Evolutionary conservation across 1,140 invertebrate species (phyloP), one percentile per base, ranked within the genome.

Genomic region (Trichogramma pretiosum): DNA sequence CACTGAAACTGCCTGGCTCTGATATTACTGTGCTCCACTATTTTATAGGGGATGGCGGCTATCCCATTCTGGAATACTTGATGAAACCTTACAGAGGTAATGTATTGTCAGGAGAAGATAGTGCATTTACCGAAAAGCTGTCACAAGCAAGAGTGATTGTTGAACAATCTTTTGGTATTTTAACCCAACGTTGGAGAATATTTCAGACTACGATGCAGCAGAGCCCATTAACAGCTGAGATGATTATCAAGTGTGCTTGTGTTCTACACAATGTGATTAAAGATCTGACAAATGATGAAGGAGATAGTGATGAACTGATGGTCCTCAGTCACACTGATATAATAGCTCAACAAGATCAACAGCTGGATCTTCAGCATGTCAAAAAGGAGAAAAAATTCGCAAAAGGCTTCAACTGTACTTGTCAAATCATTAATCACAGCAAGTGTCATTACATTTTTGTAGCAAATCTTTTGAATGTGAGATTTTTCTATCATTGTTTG

Each of bases 121-220:
- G 59, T 36, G 52, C 63, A 36, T 73, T 64, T 52, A 70, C 74
- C 45, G 71, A 67, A 52, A 52, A 67, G 43, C 48, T 68, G 26
- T 65, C 61, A 23, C 53, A 64, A 49, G 63, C 62, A 34, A 49
- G 67, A 46, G 55, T 60, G 48, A 60, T 56, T 19, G 56, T 68
- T 10, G 66, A 73, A 53, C 67, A 67, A 55, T 58, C 59, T 22
- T 72, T 72, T 60, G 64, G 67, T 13, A 66, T 71, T 50, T 24
- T 73, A 39, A 52, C 62, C 14, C 61, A 60, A 33, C 68, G 65
- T 53, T 72, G 64, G 64, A 47, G 59, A 53, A 60, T 72, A 47
- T 70, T 46, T 16, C 18, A 16, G 14, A 37, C 14, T 36, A 26
- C n/a, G 9, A 46, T 37, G n/a, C 18, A 46, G 22, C 33, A 19